Base-by-base conservation (phyloP, 2,797 vertebrate genomes). In the Poecilia picta region DNA sequence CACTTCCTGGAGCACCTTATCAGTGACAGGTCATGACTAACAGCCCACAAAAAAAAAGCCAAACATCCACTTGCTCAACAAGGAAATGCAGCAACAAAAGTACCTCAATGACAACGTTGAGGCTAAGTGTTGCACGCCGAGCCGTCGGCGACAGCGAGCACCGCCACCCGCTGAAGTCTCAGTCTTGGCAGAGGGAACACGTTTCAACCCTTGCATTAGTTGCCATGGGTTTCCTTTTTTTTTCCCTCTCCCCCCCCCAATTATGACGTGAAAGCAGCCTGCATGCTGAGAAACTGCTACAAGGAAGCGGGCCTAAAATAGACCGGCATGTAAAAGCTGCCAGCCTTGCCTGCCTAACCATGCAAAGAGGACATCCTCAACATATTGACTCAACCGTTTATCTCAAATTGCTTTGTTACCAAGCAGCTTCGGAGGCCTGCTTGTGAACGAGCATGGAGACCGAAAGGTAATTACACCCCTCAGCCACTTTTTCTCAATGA, bases 241-340 rank as follows among this genome's bases (percentile, higher is more conserved):
- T 74, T 77, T 85, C 84, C n/a, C n/a, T 72, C 80, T 87, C 86
- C 86, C 64, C 57, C 8, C 93, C 43, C 8, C 93, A 94, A 93
- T 94, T 92, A 90, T 95, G 94, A 95, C 91, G 91, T 81, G 83
- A 90, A 89, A 93, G 89, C 83, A 92, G 88, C 89, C 91, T 90
- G 89, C 94, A 91, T 91, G 93, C 93, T 94, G 94, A 95, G 92
- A 90, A 94, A 95, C 93, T 89, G 93, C 94, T 94, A 93, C 91
- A 92, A 94, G 92, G 92, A 95, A 94, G 84, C 90, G 73, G 55
- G 90, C 91, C 74, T 79, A 95, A 94, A 96, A 96, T 95, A 96
- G 94, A 89, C 80, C 82, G 28, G 84, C 86, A 90, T 91, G 93
- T 91, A 76, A 85, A 85, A 89, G 88, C 92, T 86, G 86, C 88